Conservation (phyloP, 2,113 vertebrate species). For the Columbina picui region DNA sequence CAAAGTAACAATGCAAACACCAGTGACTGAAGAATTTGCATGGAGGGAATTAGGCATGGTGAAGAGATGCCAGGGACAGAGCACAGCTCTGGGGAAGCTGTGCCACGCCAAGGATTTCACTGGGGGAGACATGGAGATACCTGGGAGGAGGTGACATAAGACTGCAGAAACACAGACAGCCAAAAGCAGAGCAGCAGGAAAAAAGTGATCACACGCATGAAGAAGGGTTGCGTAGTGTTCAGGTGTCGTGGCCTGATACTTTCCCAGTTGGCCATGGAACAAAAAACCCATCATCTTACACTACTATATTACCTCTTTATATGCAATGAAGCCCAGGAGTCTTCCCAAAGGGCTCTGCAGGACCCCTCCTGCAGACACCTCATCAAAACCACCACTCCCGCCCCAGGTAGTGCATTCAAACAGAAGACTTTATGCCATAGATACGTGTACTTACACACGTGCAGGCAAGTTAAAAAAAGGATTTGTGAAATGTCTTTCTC, state of each 20-base stretch:
- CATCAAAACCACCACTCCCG: neutral
- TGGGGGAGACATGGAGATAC: neutral
- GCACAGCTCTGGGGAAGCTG: neutral
- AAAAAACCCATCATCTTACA: accelerated
- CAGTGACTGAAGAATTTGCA: neutral
- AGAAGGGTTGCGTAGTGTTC: neutral
- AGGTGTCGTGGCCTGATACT: neutral
- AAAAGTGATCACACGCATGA: neutral
- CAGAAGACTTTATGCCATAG: neutral
- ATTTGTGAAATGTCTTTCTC: neutral
- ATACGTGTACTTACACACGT: neutral
- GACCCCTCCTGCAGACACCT: neutral
- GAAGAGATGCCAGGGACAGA: neutral
- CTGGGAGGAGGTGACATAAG: neutral
- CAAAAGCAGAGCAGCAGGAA: neutral
- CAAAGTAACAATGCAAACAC: conserved; percentile 11
- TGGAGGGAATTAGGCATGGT: neutral
- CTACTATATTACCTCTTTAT: neutral
- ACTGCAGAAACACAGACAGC: neutral
- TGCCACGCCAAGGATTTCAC: accelerated
- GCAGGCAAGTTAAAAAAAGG: neutral
- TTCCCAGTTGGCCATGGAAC: accelerated
- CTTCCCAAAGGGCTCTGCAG: neutral
- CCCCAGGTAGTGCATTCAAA: neutral
- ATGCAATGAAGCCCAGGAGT: neutral